Conservation (phyloP, 2,797 vertebrate species). For the Morelia viridis region DNA sequence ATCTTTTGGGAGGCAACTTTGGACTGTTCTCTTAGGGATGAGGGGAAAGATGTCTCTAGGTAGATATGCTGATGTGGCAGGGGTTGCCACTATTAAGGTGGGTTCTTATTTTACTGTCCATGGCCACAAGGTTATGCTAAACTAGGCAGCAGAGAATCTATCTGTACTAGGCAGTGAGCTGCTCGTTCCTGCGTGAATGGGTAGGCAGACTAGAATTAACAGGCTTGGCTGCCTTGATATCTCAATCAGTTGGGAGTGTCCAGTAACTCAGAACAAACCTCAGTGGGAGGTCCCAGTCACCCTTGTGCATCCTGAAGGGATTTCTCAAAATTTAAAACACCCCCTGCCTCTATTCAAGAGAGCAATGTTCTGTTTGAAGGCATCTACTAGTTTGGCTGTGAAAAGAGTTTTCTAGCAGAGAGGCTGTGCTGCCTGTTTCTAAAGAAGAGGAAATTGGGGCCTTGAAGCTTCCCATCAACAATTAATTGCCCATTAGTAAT, state of each 20-base stretch:
- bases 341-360: background rate
- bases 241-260: background rate
- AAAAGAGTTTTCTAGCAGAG: background rate
- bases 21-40: background rate
- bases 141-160: background rate
- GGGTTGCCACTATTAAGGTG: background rate
- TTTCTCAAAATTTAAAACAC: background rate
- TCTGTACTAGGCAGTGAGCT: constrained; percentile 13
- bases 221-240: constrained; percentile 4
- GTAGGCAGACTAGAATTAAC: constrained; percentile 14
- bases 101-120: background rate
- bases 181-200: background rate
- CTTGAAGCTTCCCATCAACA: background rate
- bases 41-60: background rate
- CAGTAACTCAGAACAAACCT: background rate
- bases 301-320: background rate
- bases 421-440: background rate
- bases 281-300: background rate
- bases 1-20: background rate
- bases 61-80: background rate
- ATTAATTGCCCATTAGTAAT: background rate
- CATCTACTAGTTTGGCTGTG: background rate
- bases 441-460: background rate
- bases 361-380: background rate
- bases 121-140: background rate